A percentile compares a stretch with the other conserved stretches of the same genome.
phyloP scores from a whole-genome alignment of 2,113 vertebrate species.

The Zapornia atra region DNA sequence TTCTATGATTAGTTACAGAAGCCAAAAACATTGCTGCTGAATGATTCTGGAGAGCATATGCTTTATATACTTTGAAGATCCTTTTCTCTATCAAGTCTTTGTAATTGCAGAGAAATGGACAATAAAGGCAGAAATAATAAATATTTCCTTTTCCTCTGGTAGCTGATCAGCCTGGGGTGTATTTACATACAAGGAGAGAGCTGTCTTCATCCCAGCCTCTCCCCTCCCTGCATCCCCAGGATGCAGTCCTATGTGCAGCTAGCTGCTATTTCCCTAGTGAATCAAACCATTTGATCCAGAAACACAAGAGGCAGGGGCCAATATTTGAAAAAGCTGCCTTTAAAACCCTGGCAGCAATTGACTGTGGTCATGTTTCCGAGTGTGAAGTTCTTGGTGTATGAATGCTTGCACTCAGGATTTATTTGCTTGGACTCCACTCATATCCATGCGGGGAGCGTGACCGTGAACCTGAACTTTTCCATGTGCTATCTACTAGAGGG shows the following conservation, averaged over 20 bases:
- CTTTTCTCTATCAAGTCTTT: background rate
- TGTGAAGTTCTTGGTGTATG: constrained; percentile 61
- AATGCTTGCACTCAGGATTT: constrained; percentile 59
- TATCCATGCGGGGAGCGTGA: background rate
- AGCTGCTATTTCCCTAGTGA: constrained; percentile 22
- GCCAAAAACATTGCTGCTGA: constrained; percentile 36
- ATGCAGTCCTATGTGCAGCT: background rate
- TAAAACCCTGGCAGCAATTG: constrained; percentile 43
- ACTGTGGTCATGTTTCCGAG: constrained; percentile 54
- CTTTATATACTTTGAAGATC: background rate
- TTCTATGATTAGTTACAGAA: background rate
- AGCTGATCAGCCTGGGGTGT: background rate
- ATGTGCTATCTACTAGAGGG: constrained; percentile 9
- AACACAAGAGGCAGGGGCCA: constrained; percentile 33
- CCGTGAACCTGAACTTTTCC: background rate
- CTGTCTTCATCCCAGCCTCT: background rate
- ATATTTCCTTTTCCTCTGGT: constrained; percentile 8
- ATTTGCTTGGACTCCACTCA: constrained; percentile 47
- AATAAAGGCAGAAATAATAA: constrained; percentile 34
- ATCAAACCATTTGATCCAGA: constrained; percentile 41
- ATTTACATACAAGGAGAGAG: background rate
- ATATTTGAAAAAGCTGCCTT: constrained; percentile 58
- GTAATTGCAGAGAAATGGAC: background rate
- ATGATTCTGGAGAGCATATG: constrained; percentile 52
- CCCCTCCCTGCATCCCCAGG: background rate